Base-by-base conservation (phyloP, 2,888 invertebrate species). In the Gryllus longicercus region DNA sequence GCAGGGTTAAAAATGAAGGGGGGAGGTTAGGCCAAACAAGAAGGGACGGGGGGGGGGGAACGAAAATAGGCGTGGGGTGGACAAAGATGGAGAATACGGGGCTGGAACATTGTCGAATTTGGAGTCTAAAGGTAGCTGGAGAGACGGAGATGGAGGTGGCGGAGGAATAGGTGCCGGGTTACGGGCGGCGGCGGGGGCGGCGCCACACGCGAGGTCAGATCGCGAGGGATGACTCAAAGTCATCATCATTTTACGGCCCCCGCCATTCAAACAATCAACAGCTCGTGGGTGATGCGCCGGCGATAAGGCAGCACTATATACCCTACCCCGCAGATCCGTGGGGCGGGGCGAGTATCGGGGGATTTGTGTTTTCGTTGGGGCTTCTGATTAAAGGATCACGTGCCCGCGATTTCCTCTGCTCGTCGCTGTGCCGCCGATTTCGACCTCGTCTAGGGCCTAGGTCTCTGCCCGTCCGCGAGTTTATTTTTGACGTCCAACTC, bases 231-330 rank as follows among this genome's bases (percentile, higher is more conserved):
- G 63, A 63, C 63, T 63, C 63, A 63, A 63, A 63, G 63, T 63
- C 63, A 63, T 63, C 63, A 63, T 63, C 63, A 63, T 63, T 63
- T 63, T 63, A 63, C 63, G 63, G 8, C 63, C 38, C 38, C 38
- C 16, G 63, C 63, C 63, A 63, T 63, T 63, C 63, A 63, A 63
- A 63, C 63, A 63, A 63, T 63, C 63, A 63, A 63, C 63, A 63
- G 63, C 63, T 63, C n/a, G 4, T 63, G 63, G 16, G 16, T 18
- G 63, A 63, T 63, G 63, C 16, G 38, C 38, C 38, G 8, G 63
- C 16, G 63, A 63, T 63, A 63, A 63, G 63, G 63, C 63, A 10
- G 63, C n/a, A 14, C n/a, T 63, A n/a, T 63, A n/a, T 63, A 63
- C 1, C n/a, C 16, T 63, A 63, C 12, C 38, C 38, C 5, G 38